Conservation (phyloP, 2,797 vertebrate species). For the Poeciliopsis paucimaculata region DNA sequence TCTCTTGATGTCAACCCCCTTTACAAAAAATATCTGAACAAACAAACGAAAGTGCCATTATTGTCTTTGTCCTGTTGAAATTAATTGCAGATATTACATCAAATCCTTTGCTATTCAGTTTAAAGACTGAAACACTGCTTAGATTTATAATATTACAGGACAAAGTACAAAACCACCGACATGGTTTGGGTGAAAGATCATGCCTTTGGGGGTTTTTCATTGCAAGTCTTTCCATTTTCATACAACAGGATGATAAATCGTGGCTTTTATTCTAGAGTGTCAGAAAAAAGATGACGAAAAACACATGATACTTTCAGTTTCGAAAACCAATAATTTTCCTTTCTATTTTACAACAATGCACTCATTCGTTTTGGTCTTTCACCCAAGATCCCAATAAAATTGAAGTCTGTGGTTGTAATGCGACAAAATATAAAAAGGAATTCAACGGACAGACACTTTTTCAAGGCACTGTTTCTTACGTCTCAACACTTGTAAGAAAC, state of each 20-base stretch:
- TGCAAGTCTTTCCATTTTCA: not conserved
- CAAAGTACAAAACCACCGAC: not conserved
- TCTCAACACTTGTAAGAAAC: constrained; percentile 17
- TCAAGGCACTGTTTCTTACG: not conserved
- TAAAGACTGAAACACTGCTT: not conserved
- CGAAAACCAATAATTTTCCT: not conserved
- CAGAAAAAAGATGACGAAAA: not conserved
- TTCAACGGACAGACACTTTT: not conserved
- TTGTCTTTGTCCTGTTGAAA: not conserved
- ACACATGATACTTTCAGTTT: not conserved
- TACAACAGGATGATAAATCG: not conserved
- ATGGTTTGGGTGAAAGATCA: not conserved
- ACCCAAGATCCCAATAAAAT: not conserved
- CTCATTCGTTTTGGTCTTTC: not conserved
- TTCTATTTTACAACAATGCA: not conserved
- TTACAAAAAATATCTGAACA: not conserved
- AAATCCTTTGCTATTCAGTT: not conserved
- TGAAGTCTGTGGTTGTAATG: not conserved
- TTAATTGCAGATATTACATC: too few species aligned
- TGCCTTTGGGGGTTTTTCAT: not conserved
- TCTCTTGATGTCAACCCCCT: not conserved
- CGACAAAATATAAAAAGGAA: not conserved
- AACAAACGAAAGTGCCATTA: not conserved
- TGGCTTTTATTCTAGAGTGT: not conserved
- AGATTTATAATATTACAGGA: not conserved